Percentiles rank a stretch among this genome's conserved stretches.
Conservation (phyloP, 2,888 invertebrate genomes). For the Saturnia pavonia region DNA sequence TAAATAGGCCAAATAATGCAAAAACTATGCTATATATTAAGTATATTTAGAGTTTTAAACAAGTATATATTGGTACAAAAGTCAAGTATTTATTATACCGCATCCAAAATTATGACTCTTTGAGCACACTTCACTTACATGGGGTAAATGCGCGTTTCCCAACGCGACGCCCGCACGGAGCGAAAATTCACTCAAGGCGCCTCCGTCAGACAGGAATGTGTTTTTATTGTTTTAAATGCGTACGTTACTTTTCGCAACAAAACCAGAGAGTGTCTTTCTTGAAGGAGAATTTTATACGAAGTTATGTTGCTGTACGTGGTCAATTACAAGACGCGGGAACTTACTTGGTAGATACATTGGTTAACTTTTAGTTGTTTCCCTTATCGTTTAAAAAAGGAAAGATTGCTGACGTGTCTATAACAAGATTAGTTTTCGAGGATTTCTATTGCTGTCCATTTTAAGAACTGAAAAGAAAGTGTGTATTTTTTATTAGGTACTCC, state of each 20-base stretch:
- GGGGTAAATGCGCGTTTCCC: slow-evolving; percentile 45
- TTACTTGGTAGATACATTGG: slow-evolving; percentile 37
- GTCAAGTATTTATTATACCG: slow-evolving; percentile 27
- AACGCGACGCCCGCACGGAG: slow-evolving; percentile 36
- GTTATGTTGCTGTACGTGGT: slow-evolving; percentile 60
- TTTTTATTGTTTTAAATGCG: slow-evolving; percentile 77
- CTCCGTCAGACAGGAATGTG: slow-evolving; percentile 62
- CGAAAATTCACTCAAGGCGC: slow-evolving; percentile 70
- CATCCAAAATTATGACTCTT: slow-evolving; percentile 38
- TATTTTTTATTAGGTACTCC: background rate
- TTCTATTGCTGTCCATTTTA: background rate
- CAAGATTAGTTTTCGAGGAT: slow-evolving; percentile 11
- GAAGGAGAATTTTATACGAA: slow-evolving; percentile 55
- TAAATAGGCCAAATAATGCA: no score
- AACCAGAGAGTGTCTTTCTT: slow-evolving; percentile 45
- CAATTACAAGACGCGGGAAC: slow-evolving; percentile 54
- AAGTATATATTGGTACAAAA: background rate
- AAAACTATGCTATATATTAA: no score
- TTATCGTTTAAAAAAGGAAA: slow-evolving; percentile 34
- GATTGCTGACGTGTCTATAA: slow-evolving; percentile 19
- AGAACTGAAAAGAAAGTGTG: background rate
- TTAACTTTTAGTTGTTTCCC: slow-evolving; percentile 34
- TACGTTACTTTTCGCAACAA: slow-evolving; percentile 66
- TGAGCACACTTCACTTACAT: slow-evolving; percentile 26
- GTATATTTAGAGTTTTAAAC: no score